phyloP scores from a whole-genome alignment of 2,113 vertebrate species.

The Carlito syrichta region DNA sequence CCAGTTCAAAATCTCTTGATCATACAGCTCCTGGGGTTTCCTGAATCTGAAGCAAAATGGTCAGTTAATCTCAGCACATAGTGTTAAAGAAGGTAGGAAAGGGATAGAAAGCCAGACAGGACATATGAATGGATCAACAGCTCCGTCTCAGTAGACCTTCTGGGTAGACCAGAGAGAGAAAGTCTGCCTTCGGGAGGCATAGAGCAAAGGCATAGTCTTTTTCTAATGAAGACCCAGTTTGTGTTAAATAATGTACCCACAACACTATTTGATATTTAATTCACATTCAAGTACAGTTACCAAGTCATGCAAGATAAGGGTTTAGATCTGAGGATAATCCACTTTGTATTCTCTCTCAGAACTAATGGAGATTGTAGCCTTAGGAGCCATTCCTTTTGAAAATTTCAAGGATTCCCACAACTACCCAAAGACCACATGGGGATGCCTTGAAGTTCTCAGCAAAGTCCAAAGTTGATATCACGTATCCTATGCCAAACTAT shows the following conservation, averaged over 20 bases:
- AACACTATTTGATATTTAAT: slow-evolving; percentile 36
- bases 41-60: slow-evolving; percentile 41
- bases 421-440: not conserved
- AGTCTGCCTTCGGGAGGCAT: not conserved
- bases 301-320: not conserved
- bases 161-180: not conserved
- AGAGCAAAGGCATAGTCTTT: not conserved
- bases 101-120: not conserved
- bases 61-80: not conserved
- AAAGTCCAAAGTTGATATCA: not conserved
- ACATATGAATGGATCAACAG: not conserved
- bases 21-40: not conserved
- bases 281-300: not conserved
- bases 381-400: slow-evolving; percentile 29
- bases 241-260: slow-evolving; percentile 19
- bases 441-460: not conserved
- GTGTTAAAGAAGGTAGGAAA: not conserved
- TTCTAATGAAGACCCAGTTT: not conserved
- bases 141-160: not conserved
- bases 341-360: slow-evolving; percentile 49
- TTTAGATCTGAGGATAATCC: slow-evolving; percentile 11
- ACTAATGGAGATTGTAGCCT: slow-evolving; percentile 18
- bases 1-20: slow-evolving; percentile 53
- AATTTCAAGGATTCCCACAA: slow-evolving; percentile 20
- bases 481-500: not conserved